Conservation (phyloP, 2,888 invertebrate genomes). For the Tetranychus truncatus region DNA sequence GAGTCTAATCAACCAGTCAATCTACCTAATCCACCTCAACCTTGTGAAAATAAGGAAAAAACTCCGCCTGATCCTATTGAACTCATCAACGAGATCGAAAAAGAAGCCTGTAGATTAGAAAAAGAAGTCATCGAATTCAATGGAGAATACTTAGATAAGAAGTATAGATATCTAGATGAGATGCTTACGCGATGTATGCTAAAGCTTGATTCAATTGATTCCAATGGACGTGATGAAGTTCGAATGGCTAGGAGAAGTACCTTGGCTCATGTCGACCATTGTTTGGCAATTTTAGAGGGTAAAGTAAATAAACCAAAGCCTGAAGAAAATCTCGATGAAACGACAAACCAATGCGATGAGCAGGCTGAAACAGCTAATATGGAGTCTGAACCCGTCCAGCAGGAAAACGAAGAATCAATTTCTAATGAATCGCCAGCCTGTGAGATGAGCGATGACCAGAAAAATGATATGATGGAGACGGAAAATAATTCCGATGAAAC, state of each 20-base stretch:
- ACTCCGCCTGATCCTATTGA: slow-evolving; percentile 13
- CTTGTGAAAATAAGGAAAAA: background rate
- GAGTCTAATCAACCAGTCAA: too few relatives aligned
- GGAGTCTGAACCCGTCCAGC: too few relatives aligned
- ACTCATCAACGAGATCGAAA: slow-evolving; percentile 39
- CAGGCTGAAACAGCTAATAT: too few relatives aligned
- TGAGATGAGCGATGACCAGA: too few relatives aligned
- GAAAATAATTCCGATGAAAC: too few relatives aligned
- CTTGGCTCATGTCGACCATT: slow-evolving; percentile 50
- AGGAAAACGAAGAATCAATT: too few relatives aligned
- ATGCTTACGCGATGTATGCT: slow-evolving; percentile 83
- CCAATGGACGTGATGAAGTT: slow-evolving; percentile 74
- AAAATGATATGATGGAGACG: too few relatives aligned
- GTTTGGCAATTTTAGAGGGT: slow-evolving; percentile 8
- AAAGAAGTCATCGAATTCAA: slow-evolving; percentile 52
- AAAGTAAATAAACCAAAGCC: background rate
- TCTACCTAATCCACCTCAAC: background rate
- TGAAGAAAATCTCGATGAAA: too few relatives aligned
- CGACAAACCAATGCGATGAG: too few relatives aligned
- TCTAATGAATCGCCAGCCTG: too few relatives aligned
- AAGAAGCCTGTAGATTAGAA: slow-evolving; percentile 59
- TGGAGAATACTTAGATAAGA: slow-evolving; percentile 47
- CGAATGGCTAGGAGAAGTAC: slow-evolving; percentile 67
- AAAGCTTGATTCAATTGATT: slow-evolving; percentile 67
- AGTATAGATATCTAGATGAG: slow-evolving; percentile 73